These are phyloP conservation scores for Cataglyphis cursor DNA, from an alignment of 2,888 invertebrate species.

Conservation along the genomic window DNA sequence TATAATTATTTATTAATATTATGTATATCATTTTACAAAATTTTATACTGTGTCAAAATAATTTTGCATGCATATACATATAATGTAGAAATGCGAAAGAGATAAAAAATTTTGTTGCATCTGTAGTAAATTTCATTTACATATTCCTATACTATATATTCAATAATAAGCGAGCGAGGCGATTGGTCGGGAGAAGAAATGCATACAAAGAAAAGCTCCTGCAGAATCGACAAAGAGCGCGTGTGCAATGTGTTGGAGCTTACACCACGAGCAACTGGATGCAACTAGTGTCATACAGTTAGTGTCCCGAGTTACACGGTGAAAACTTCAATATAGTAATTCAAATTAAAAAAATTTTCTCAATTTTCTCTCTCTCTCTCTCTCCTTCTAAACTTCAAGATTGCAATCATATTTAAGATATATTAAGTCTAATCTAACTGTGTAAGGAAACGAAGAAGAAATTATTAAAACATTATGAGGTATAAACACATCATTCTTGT, in stretches of 20 bases:
- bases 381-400: background rate
- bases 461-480: slow-evolving; percentile 75
- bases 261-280: slow-evolving; percentile 62
- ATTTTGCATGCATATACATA: background rate
- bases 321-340: background rate
- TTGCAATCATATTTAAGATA: background rate
- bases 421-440: background rate
- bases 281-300: slow-evolving; percentile 77
- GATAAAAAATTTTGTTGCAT: background rate
- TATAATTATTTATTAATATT: slow-evolving; percentile 5
- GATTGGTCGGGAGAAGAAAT: background rate
- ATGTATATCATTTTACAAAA: background rate
- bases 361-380: background rate
- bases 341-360: background rate
- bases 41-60: background rate
- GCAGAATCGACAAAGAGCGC: slow-evolving; percentile 72
- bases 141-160: slow-evolving; percentile 6
- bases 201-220: slow-evolving; percentile 51
- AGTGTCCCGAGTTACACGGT: slow-evolving; percentile 59
- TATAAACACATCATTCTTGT: slow-evolving; percentile 80
- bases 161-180: background rate
- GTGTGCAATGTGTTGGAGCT: slow-evolving; percentile 72
- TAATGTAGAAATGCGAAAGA: background rate
- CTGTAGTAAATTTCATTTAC: background rate
- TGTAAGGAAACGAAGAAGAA: background rate